phyloP scores from a whole-genome alignment of 2,797 vertebrate species.

The Channa striata region DNA sequence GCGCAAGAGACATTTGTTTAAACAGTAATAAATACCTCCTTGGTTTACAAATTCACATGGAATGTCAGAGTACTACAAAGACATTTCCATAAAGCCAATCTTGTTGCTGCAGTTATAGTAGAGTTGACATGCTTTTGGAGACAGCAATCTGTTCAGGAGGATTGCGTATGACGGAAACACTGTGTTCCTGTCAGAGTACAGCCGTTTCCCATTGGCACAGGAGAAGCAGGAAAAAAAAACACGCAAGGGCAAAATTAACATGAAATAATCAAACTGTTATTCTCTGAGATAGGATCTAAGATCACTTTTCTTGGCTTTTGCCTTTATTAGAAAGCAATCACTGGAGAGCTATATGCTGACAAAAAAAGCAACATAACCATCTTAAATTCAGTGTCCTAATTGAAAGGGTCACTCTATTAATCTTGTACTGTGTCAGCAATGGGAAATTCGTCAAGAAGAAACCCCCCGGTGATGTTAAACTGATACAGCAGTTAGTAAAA shows the following conservation, averaged over 20 bases:
- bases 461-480: constrained; percentile 8
- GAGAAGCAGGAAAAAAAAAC: accelerated
- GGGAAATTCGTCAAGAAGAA: constrained; percentile 17
- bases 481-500: background rate
- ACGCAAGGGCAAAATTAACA: background rate
- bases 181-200: background rate
- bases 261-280: too few relatives aligned
- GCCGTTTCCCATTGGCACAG: background rate
- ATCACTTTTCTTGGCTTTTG: background rate
- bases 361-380: background rate
- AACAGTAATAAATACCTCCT: background rate
- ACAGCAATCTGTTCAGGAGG: background rate
- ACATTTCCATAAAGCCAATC: background rate
- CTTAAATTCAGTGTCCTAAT: background rate
- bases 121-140: background rate
- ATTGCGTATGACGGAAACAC: background rate
- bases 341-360: background rate
- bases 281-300: too few relatives aligned
- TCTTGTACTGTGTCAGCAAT: background rate
- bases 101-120: background rate
- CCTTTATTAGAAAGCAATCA: background rate
- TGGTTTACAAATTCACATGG: background rate
- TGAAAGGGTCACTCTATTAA: background rate
- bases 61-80: background rate
- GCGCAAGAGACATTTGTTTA: background rate